Evolutionary conservation across 2,888 invertebrate genomes (phyloP), one percentile per base, ranked within the genome.

Genomic region (Ecliptopera silaceata): DNA sequence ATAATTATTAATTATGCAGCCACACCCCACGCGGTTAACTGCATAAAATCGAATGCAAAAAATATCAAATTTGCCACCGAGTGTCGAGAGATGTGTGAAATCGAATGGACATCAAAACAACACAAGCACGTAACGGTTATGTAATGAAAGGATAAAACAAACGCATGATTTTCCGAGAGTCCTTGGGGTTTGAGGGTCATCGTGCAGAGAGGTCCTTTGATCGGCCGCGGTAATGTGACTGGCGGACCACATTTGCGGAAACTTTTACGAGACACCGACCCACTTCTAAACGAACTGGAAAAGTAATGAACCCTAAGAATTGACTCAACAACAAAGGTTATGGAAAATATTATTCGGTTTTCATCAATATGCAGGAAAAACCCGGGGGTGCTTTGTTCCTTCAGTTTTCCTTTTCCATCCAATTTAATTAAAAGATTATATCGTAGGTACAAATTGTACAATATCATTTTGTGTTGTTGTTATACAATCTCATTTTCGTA

Each of bases 221-320:
- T 88, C 85, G 76, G 72, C 69, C 71, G 69, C 76, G 75, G 77
- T 80, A 77, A 82, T 80, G 77, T 76, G 70, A 70, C 72, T 71
- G 38, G 66, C 75, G 77, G 82, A 81, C 83, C 86, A 82, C 78
- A 81, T 72, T 81, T 76, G 80, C 77, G 82, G 82, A 86, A 88
- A 86, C 83, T 85, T 88, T 89, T 75, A 87, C 89, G 89, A 87
- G 84, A 88, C 87, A 80, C 82, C 86, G 83, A 82, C 79, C 82
- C 78, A 83, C 86, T 82, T 87, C 86, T 84, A 72, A 86, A 82
- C 79, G 65, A 71, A 63, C 69, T 67, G 71, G 74, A 76, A 76
- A 82, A 82, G 77, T 79, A 77, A 79, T 75, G 64, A 71, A 75
- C 77, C 76, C 77, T 69, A 80, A 78, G 77, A 77, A 75, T 70